phyloP scores from a whole-genome alignment of 2,113 vertebrate species.

The Panthera tigris region DNA sequence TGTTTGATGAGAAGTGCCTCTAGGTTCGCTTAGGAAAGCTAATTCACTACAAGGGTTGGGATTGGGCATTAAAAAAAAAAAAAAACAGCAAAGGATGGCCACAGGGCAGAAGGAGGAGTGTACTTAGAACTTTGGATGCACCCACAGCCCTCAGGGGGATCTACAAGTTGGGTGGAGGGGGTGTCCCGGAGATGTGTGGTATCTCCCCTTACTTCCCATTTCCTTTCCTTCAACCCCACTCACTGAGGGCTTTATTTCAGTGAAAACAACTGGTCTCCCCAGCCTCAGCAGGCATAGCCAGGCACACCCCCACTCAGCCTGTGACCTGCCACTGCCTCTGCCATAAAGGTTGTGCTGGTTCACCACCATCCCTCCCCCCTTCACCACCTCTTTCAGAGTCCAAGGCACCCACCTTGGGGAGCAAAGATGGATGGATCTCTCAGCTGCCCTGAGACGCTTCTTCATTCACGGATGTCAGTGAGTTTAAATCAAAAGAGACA shows the following conservation, averaged over 20 bases:
- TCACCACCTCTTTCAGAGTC: background rate
- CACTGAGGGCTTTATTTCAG: background rate
- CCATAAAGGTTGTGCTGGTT: background rate
- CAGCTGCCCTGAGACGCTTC: background rate
- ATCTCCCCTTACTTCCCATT: background rate
- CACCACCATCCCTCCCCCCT: background rate
- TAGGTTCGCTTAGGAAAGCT: background rate
- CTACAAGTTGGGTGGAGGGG: background rate
- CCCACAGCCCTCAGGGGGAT: background rate
- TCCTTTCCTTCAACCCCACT: background rate
- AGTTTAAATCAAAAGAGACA: background rate
- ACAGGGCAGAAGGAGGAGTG: background rate
- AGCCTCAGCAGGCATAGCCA: background rate
- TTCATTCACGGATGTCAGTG: background rate
- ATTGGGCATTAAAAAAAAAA: background rate
- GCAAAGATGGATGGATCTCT: background rate
- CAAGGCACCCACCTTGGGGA: background rate
- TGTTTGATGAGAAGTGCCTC: background rate
- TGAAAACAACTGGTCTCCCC: background rate
- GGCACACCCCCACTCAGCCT: background rate
- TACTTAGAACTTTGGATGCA: background rate
- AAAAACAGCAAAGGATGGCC: background rate
- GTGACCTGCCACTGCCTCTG: background rate
- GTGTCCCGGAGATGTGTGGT: background rate
- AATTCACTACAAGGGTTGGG: background rate